Conservation (phyloP, 2,797 vertebrate species). For the Rhinatrema bivittatum region DNA sequence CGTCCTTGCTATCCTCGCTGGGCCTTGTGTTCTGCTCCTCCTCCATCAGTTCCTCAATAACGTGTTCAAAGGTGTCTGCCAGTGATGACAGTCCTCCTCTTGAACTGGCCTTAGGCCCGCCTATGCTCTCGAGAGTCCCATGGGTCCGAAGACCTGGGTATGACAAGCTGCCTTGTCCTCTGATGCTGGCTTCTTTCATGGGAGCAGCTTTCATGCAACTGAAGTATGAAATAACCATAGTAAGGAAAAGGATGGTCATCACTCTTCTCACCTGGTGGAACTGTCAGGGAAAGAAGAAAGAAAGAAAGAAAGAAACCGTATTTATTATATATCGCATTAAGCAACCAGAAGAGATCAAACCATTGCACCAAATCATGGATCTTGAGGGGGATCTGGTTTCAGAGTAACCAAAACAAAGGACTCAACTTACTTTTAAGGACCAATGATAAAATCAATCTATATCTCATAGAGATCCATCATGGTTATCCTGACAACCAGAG, state of each 20-base stretch:
- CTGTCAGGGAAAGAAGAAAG: constrained; percentile 55
- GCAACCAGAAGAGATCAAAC: no score
- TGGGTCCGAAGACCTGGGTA: constrained; percentile 87
- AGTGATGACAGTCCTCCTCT: constrained; percentile 74
- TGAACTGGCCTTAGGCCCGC: constrained; percentile 62
- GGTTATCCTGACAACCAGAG: no score
- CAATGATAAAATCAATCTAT: no score
- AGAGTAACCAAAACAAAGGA: not conserved
- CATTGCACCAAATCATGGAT: no score
- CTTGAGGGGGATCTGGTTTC: no score
- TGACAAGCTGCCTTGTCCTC: constrained; percentile 90
- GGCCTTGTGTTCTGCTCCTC: constrained; percentile 71
- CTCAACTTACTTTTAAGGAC: no score
- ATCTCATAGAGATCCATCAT: no score
- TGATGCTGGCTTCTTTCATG: constrained; percentile 88
- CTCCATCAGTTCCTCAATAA: constrained; percentile 95
- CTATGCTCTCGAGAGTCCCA: constrained; percentile 82
- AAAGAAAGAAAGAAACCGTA: constrained; percentile 5
- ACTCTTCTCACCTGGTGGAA: constrained; percentile 99
- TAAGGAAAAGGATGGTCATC: constrained; percentile 99
- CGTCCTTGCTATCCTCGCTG: constrained; percentile 83
- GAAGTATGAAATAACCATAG: constrained; percentile 99
- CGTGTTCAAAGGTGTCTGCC: constrained; percentile 96
- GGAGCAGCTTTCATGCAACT: constrained; percentile 99
- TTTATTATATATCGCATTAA: no score